Evolutionary conservation across 1,140 invertebrate genomes (phyloP).

Genomic region (Drosophila nigromelanica): DNA sequence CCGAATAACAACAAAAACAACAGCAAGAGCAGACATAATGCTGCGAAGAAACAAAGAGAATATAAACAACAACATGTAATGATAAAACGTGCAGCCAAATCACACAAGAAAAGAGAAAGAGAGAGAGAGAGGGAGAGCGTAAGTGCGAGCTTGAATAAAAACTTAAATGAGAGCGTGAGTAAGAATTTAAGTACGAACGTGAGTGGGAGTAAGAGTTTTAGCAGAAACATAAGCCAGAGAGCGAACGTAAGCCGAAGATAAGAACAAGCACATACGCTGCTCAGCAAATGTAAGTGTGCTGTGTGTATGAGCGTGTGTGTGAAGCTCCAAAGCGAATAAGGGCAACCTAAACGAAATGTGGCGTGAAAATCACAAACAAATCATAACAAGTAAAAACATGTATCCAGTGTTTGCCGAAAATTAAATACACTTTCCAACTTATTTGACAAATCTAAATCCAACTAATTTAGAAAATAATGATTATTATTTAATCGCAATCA

Average conservation of each 20-base stretch:
- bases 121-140: conserved; percentile 7
- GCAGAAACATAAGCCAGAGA: conserved; percentile 5
- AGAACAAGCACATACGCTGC: conserved; percentile 27
- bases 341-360: conserved; percentile 69
- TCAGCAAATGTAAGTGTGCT: conserved; percentile 24
- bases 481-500: no score
- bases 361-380: conserved; percentile 80
- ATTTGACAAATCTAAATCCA: no score
- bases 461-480: no score
- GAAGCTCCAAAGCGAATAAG: conserved; percentile 55
- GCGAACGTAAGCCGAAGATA: conserved; percentile 27
- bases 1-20: conserved; percentile 27
- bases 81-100: conserved; percentile 18
- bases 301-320: conserved; percentile 13
- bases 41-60: conserved; percentile 3
- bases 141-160: neutral
- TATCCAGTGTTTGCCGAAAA: no score
- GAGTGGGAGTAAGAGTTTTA: neutral
- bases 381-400: conserved; percentile 32
- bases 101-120: conserved; percentile 26
- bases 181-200: neutral
- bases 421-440: no score
- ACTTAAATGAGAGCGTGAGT: conserved; percentile 2
- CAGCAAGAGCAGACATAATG: conserved; percentile 1
- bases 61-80: conserved; percentile 12